A percentile compares a stretch with the other conserved stretches of the same genome.
phyloP scores from a whole-genome alignment of 2,797 vertebrate species.

The Diplodus sargus region DNA sequence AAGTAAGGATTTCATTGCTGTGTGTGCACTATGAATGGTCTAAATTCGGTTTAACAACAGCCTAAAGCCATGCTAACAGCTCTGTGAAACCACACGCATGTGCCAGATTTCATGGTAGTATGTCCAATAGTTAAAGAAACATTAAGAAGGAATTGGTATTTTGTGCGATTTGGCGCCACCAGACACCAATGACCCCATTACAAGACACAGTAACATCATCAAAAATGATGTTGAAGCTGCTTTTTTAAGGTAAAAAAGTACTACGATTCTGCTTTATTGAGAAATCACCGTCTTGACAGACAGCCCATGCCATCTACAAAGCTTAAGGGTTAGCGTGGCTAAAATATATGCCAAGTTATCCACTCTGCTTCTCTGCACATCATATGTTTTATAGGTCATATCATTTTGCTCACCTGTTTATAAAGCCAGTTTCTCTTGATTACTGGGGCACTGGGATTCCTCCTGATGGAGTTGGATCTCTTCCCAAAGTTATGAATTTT shows the following conservation, averaged over 20 bases:
- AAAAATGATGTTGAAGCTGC: no score
- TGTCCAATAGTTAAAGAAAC: no score
- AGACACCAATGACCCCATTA: no score
- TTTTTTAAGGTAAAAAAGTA: no score
- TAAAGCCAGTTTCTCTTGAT: constrained; percentile 96
- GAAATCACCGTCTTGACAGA: neutral
- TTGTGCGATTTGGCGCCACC: no score
- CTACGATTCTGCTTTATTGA: neutral
- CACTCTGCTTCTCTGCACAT: neutral
- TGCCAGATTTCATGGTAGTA: neutral
- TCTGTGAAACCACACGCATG: neutral
- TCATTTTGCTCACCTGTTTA: constrained; percentile 90
- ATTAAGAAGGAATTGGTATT: no score
- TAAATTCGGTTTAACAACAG: neutral
- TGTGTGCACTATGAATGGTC: neutral
- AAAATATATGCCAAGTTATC: neutral
- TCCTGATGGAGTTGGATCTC: constrained; percentile 97
- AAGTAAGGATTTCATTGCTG: neutral
- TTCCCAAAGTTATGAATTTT: constrained; percentile 99
- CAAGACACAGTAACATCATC: no score
- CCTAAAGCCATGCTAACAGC: neutral
- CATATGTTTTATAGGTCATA: neutral
- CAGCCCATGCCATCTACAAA: neutral
- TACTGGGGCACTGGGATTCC: constrained; percentile 94
- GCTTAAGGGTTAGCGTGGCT: neutral